Base-by-base conservation (phyloP, 2,888 invertebrate genomes). In the Ophion obscuratus region DNA sequence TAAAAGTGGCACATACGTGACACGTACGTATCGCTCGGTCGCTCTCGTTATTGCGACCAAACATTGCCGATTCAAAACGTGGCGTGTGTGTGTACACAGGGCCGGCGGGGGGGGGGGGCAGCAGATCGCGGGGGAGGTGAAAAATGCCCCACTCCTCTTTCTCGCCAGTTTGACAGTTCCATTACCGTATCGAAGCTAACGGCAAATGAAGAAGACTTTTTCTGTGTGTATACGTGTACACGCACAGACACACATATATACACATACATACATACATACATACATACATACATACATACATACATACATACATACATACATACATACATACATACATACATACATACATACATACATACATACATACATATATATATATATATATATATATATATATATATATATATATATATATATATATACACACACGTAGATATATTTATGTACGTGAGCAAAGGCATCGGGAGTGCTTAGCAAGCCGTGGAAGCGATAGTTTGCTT, bases 131-230 rank as follows among this genome's bases (percentile, higher is more conserved):
- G 70, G 68, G 44, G 75, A 24, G 9, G 57, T 40, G 27, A 20
- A n/a, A 36, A 61, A 40, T 79, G 66, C 89, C 91, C 90, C 90
- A 90, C 90, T 90, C 88, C 74, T 81, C 31, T 59, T 67, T 36
- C 44, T 71, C 82, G 66, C 77, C 90, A 90, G 91, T 92, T 92
- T 93, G 92, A 93, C 93, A 92, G 93, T 92, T 92, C 92, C 92
- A 93, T 93, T 93, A 92, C 90, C 91, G 92, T 91, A 92, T 92
- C 92, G 88, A 87, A 90, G 90, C 90, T 90, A 91, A 91, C 92
- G 92, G 92, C 91, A 40, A 77, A 57, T 59, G 67, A 47, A 67
- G 67, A 77, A 59, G 77, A 77, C 67, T 24, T 70, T 47, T 7
- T 47, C 10, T 40, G 40, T 40, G 7, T 40, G 9, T 40, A 9